Percentiles rank a stretch among this genome's conserved stretches.
These are phyloP conservation scores for Diphyllodes magnificus DNA, from an alignment of 2,113 vertebrate genomes.

Conservation along the genomic window DNA sequence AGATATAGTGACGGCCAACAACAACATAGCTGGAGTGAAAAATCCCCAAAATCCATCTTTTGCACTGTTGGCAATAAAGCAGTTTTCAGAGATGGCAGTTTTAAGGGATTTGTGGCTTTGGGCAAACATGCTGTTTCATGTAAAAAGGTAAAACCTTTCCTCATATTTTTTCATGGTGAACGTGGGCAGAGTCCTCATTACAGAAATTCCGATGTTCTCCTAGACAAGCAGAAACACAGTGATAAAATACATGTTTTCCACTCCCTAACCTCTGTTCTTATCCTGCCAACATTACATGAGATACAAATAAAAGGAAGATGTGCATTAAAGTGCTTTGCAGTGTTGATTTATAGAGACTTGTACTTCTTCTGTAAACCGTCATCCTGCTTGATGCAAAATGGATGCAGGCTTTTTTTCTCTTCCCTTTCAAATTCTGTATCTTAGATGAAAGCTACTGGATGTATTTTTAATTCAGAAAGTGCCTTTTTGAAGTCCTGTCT, in stretches of 20 bases:
- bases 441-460: not conserved
- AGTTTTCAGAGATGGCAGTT: not conserved
- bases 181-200: not conserved
- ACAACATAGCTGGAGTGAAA: not conserved
- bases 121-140: not conserved
- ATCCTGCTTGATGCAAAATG: not conserved
- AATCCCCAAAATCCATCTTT: not conserved
- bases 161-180: not conserved
- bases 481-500: not conserved
- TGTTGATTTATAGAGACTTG: not conserved
- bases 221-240: not conserved
- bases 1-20: not conserved
- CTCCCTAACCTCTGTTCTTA: not conserved
- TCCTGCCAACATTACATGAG: not conserved
- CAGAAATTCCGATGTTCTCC: not conserved
- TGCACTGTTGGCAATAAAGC: not conserved
- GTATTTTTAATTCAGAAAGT: constrained; percentile 6
- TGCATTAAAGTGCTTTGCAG: not conserved
- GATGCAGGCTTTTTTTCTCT: not conserved
- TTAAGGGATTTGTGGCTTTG: not conserved
- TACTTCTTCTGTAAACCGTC: not conserved
- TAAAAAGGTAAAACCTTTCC: not conserved
- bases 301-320: not conserved
- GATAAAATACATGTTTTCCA: not conserved
- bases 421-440: not conserved